A percentile compares a stretch with the other conserved stretches of the same genome.
Conservation (phyloP, 2,888 invertebrate species). For the Volucella bombylans region DNA sequence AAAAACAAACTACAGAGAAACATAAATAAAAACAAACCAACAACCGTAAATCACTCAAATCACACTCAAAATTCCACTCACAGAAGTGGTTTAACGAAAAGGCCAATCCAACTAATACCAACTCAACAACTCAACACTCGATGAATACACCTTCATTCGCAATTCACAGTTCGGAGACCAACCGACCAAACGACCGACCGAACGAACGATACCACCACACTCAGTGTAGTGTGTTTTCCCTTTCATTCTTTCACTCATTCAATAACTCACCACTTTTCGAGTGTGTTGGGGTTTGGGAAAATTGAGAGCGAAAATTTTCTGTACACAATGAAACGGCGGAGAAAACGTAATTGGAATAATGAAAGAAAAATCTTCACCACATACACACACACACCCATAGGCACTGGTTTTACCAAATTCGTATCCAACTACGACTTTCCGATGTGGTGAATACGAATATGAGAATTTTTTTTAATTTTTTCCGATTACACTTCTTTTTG, state of each 20-base stretch:
- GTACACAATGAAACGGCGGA: slow-evolving; percentile 51
- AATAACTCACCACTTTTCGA: slow-evolving; percentile 27
- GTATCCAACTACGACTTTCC: slow-evolving; percentile 13
- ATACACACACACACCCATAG: slow-evolving; percentile 14
- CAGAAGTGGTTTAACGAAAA: slow-evolving; percentile 1
- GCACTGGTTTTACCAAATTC: too few relatives aligned
- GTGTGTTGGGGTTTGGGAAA: slow-evolving; percentile 12
- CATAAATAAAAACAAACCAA: slow-evolving; percentile 37
- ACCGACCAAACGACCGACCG: too few relatives aligned
- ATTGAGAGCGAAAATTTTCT: slow-evolving; percentile 42
- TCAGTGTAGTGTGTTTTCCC: slow-evolving; percentile 43
- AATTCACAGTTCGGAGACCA: too few relatives aligned
- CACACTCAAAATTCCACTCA: neutral
- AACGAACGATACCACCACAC: neutral
- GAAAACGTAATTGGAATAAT: slow-evolving; percentile 55
- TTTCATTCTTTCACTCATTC: slow-evolving; percentile 57
- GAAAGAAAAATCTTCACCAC: slow-evolving; percentile 49
- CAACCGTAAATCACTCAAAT: slow-evolving; percentile 4
- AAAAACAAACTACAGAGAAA: slow-evolving; percentile 39
- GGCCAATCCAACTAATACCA: neutral
- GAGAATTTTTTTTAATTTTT: neutral
- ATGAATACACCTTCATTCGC: neutral
- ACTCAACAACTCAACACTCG: slow-evolving; percentile 11
- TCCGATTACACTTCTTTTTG: neutral
- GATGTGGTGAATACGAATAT: slow-evolving; percentile 19